Base-by-base conservation (phyloP, 2,113 vertebrate genomes). In the Amblyopsis rosae region DNA sequence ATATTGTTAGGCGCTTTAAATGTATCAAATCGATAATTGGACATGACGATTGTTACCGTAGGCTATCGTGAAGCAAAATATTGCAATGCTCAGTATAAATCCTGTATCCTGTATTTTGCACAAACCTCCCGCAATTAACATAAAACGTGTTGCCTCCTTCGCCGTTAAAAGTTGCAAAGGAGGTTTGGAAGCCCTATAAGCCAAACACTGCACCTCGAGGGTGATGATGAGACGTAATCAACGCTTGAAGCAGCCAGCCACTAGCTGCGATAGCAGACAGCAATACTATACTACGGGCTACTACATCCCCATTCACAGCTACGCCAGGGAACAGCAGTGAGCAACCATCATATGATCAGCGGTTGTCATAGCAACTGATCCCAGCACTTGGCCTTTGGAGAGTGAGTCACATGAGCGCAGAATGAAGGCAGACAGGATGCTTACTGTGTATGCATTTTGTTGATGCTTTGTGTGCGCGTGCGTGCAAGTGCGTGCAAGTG, bases 351-450 rank as follows among this genome's bases (percentile, higher is more conserved):
- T 92, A 90, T 93, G 93, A 93, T 92, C 85, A 0, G 56, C 45
- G 70, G 92, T 93, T 92, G 83, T 90, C 87, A 92, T 92, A 85
- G 90, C 82, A 93, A 94, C 92, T 86, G 88, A 92, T 93, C 93
- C 91, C 91, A 91, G 92, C 89, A 92, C 88, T 86, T 77, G 81
- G 87, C 82, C 76, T 83, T 87, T 85, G 77, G 79, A 80, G 84
- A 92, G 84, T 85, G 87, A 91, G 88, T 93, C 93, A 93, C 92
- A 92, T 94, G 92, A 91, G 81, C 76, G 3, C 19, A 58, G 81
- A 73, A 87, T 82, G 79, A 72, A 87, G 86, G 83, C 82, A 84
- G 88, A 88, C 81, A 81, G 88, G 76, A 80, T 82, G 75, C 87
- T 86, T 81, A 86, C 77, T 82, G 83, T 69, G 71, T 73, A 76